Evolutionary conservation across 1,140 invertebrate genomes (phyloP).

Genomic region (Drosophila pallidifrons): DNA sequence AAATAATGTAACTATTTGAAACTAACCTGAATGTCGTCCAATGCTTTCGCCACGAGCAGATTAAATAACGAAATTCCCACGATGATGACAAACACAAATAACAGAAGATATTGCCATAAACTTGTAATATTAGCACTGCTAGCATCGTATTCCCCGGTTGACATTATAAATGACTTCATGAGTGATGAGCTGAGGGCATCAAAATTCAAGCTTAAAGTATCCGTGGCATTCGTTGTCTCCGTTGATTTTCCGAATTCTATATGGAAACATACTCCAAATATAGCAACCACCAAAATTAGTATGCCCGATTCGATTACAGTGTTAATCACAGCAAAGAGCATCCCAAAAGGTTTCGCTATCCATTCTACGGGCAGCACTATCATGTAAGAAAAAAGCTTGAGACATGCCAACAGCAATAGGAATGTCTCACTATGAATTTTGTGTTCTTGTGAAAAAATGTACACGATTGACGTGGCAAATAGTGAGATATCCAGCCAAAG

Average conservation of each 20-base stretch:
- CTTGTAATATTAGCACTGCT: background rate
- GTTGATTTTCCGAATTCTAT: background rate
- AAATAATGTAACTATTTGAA: background rate
- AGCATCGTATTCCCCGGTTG: slow-evolving; percentile 11
- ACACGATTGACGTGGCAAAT: background rate
- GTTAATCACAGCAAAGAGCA: background rate
- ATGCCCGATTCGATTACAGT: background rate
- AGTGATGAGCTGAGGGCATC: background rate
- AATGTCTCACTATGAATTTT: background rate
- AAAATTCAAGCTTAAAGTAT: background rate
- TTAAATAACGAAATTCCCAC: slow-evolving; percentile 10
- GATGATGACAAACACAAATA: background rate
- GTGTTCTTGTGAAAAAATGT: background rate
- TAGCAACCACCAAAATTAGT: background rate
- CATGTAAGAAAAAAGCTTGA: background rate
- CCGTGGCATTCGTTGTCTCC: background rate
- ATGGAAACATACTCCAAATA: slow-evolving; percentile 4
- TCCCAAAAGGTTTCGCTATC: slow-evolving; percentile 1
- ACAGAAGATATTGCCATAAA: background rate
- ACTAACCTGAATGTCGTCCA: slow-evolving; percentile 12
- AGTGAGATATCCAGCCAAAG: background rate
- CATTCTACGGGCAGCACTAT: background rate
- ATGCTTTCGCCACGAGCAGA: background rate
- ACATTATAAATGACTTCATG: background rate
- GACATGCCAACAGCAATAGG: background rate